A percentile compares a stretch with the other conserved stretches of the same genome.
Conservation (phyloP, 2,888 invertebrate species). For the Leptogaster cylindrica region DNA sequence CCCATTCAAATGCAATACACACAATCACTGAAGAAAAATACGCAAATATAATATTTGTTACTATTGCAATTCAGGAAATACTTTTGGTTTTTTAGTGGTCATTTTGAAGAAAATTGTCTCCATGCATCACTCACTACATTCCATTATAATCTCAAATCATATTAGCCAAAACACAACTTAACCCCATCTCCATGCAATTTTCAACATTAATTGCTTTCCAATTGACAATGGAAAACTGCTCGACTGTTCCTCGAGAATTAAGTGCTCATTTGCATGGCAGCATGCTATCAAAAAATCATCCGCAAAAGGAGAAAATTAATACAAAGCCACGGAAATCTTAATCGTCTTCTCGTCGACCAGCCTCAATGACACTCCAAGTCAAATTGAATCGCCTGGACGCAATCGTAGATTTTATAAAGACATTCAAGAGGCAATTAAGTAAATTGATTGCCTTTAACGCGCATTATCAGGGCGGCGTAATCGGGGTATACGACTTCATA, state of each 20-base stretch:
- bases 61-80: no score
- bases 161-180: background rate
- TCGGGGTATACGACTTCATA: conserved; percentile 8
- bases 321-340: conserved; percentile 15
- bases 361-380: conserved; percentile 1
- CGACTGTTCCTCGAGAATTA: no score
- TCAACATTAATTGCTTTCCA: no score
- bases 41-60: no score
- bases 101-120: no score
- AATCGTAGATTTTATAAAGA: conserved; percentile 15
- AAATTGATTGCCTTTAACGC: conserved; percentile 39
- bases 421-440: conserved; percentile 36
- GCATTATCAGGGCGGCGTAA: conserved; percentile 17
- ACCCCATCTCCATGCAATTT: background rate
- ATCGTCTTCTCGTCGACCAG: conserved; percentile 19
- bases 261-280: background rate
- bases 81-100: no score
- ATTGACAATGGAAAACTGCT: no score
- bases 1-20: no score
- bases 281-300: background rate
- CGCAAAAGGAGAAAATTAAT: conserved; percentile 15
- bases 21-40: no score
- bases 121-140: no score
- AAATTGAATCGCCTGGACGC: conserved; percentile 25
- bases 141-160: no score